These are phyloP conservation scores for Pseudorhombus dupliciocellatus DNA, from an alignment of 2,113 vertebrate species.

Conservation along the genomic window DNA sequence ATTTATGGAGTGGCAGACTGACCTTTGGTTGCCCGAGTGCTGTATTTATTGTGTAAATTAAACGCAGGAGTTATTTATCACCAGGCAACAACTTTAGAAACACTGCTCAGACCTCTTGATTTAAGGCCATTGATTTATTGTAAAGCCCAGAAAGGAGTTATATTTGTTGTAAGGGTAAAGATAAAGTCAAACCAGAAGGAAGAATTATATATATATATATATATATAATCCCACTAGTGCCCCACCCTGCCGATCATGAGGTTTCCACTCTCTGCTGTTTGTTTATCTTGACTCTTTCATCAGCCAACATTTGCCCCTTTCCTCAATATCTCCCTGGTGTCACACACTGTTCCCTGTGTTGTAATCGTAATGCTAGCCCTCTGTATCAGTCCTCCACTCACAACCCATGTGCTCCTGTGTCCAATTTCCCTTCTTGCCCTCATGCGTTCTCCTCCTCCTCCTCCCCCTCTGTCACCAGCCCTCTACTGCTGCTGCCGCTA, in stretches of 20 bases:
- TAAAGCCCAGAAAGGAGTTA: neutral
- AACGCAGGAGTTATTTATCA: conserved; percentile 52
- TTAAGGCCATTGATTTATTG: conserved; percentile 22
- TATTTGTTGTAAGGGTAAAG: neutral
- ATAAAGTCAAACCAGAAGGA: neutral
- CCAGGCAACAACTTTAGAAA: conserved; percentile 22
- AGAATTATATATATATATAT: fast-evolving
- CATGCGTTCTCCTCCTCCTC: conserved; percentile 24
- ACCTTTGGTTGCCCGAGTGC: conserved; percentile 45
- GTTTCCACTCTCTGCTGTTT: conserved; percentile 10
- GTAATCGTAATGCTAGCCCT: conserved; percentile 63
- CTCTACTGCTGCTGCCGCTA: conserved; percentile 30
- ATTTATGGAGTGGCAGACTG: conserved; percentile 58
- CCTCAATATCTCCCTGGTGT: conserved; percentile 61
- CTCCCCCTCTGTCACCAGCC: conserved; percentile 38
- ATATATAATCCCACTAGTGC: neutral
- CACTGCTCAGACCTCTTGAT: conserved; percentile 14
- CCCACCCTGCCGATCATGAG: conserved; percentile 23
- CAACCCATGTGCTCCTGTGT: conserved; percentile 38
- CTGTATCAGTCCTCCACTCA: conserved; percentile 55
- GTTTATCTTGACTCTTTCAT: conserved; percentile 26
- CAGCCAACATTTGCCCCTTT: conserved; percentile 40
- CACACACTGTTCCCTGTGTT: conserved; percentile 44
- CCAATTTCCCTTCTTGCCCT: conserved; percentile 51
- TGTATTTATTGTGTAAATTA: conserved; percentile 56